These are phyloP conservation scores for Drosophila nigricruria DNA, from an alignment of 2,888 invertebrate genomes.

Conservation along the genomic window DNA sequence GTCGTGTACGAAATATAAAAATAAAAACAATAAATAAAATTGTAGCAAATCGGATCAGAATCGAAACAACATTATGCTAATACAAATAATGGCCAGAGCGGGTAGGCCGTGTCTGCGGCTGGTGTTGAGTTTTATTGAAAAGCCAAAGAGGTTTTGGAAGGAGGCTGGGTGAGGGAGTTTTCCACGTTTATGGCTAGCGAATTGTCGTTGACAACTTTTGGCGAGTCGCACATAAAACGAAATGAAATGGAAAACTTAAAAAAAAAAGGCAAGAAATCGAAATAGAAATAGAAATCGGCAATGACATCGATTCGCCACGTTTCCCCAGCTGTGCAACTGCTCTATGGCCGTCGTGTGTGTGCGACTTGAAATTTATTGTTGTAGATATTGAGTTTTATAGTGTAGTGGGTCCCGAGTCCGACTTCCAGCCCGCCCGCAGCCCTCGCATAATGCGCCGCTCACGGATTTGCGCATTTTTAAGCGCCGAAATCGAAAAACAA, in stretches of 20 bases:
- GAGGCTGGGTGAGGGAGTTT: background rate
- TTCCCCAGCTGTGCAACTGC: constrained; percentile 59
- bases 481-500: constrained; percentile 81
- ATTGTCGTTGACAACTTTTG: constrained; percentile 76
- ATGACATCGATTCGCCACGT: constrained; percentile 73
- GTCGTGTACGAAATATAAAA: constrained; percentile 27
- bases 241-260: constrained; percentile 77
- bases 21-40: constrained; percentile 76
- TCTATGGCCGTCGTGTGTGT: constrained; percentile 48
- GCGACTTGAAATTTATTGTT: constrained; percentile 76
- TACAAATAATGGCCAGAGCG: constrained; percentile 56
- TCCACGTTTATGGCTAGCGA: constrained; percentile 66
- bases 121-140: constrained; percentile 73
- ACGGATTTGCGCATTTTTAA: constrained; percentile 71
- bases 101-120: constrained; percentile 54
- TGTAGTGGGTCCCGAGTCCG: constrained; percentile 53
- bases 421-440: constrained; percentile 9
- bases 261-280: constrained; percentile 28
- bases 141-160: constrained; percentile 10
- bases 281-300: constrained; percentile 44
- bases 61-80: constrained; percentile 76
- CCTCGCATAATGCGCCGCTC: constrained; percentile 29
- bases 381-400: constrained; percentile 83
- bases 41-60: constrained; percentile 69
- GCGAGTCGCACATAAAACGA: constrained; percentile 72